Evolutionary conservation across 2,113 vertebrate species (phyloP), one percentile per base, ranked within the genome.

Genomic region (Zosterops japonicus): DNA sequence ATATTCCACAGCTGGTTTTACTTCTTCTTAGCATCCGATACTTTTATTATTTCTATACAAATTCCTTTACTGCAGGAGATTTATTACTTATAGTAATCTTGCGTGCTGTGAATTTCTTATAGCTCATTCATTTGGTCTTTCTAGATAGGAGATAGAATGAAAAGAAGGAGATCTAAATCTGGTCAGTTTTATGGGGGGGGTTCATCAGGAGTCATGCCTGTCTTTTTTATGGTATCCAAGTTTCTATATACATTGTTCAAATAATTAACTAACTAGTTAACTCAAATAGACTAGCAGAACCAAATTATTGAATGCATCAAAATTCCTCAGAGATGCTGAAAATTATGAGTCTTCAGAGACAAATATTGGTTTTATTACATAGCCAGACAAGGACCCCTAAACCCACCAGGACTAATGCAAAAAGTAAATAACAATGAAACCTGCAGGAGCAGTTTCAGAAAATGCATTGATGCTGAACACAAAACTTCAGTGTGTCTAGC

Each of bases 1-100:
- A 70, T 91, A 94, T 92, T 89, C 74, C 86, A 95, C 96, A 97
- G 94, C 94, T 97, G 97, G 86, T 94, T 97, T 95, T 92, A 95
- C 93, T 97, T 97, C 91, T 94, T 92, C 86, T 90, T 97, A 96
- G 87, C 68, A 96, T 91, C 94, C 0, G 41, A 96, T 95, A 88
- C 81, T 94, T 96, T 91, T 88, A 85, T 90, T 90, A 95, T 95
- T 96, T 87, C 88, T 95, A 87, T 41, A 92, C 70, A 94, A 94
- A 94, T 96, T 96, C 95, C 83, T 96, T 88, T 92, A 69, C 87
- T 81, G 44, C 67, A 88, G 90, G 80, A 97, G 95, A 97, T 96
- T 93, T 96, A 97, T 96, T 95, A 89, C 91, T 90, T 93, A 57
- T 39, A 95, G 94, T 84, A 94, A 90, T 93, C 91, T 65, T 88